These are phyloP conservation scores for Kobus ellipsiprymnus DNA, from an alignment of 2,113 vertebrate species.

Conservation along the genomic window DNA sequence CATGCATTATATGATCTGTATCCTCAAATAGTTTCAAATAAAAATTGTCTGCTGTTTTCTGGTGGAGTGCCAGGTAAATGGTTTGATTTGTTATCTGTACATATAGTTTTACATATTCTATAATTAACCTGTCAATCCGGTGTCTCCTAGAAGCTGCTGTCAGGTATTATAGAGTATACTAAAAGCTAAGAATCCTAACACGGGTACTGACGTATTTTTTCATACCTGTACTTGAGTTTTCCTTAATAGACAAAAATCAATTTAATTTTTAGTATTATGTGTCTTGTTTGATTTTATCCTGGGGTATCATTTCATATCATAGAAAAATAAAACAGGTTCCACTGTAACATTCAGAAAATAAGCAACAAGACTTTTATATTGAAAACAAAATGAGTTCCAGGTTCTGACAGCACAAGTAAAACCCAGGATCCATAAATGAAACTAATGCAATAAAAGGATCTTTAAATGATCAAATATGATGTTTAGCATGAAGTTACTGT, in stretches of 20 bases:
- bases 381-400: background rate
- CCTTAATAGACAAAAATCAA: background rate
- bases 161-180: conserved; percentile 1
- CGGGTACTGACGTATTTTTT: background rate
- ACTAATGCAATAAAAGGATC: background rate
- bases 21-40: conserved; percentile 61
- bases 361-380: background rate
- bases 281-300: conserved; percentile 40
- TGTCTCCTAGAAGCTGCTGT: conserved; percentile 23
- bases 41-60: conserved; percentile 18
- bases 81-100: conserved; percentile 58
- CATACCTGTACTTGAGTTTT: background rate
- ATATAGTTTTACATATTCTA: conserved; percentile 41
- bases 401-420: background rate
- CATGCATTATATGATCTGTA: conserved; percentile 62
- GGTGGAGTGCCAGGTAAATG: conserved; percentile 10
- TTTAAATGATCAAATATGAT: background rate
- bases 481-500: background rate
- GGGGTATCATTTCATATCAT: background rate
- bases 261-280: conserved; percentile 15
- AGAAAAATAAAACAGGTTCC: background rate
- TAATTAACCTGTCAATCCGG: conserved; percentile 50
- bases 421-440: background rate
- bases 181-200: conserved; percentile 1
- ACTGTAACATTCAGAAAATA: background rate